A percentile compares a stretch with the other conserved stretches of the same genome.
Evolutionary conservation across 2,888 invertebrate genomes (phyloP).

Genomic region (Sphaerophoria taeniata): DNA sequence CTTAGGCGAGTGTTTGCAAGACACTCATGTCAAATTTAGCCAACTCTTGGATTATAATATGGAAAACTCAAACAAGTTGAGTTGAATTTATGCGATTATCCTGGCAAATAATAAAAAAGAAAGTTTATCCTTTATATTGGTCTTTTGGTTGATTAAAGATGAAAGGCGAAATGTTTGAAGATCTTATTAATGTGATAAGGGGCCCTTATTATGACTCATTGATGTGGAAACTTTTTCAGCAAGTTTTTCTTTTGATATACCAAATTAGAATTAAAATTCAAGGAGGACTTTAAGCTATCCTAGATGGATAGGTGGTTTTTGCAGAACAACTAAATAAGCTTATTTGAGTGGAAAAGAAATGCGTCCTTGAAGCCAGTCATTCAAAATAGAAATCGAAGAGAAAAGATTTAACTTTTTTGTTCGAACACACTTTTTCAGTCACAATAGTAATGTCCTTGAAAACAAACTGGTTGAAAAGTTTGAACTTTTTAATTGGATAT

Average conservation of each 20-base stretch:
- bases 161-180: conserved; percentile 26
- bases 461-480: no score
- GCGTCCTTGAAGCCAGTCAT: background rate
- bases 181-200: conserved; percentile 30
- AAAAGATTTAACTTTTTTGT: no score
- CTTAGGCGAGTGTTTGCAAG: conserved; percentile 61
- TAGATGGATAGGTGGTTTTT: no score
- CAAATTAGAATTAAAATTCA: background rate
- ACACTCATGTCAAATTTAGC: conserved; percentile 66
- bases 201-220: conserved; percentile 20
- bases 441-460: no score
- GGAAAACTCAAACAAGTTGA: conserved; percentile 61
- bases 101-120: conserved; percentile 62
- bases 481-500: no score
- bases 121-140: conserved; percentile 49
- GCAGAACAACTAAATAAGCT: background rate
- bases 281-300: background rate
- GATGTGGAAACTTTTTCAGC: conserved; percentile 17
- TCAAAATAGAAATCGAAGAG: background rate
- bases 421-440: no score
- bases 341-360: background rate
- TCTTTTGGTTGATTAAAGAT: conserved; percentile 34
- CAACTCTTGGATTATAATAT: conserved; percentile 58
- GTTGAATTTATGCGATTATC: conserved; percentile 63
- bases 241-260: conserved; percentile 26